These are phyloP conservation scores for Aldrovandia affinis DNA, from an alignment of 2,797 vertebrate species.

Conservation along the genomic window DNA sequence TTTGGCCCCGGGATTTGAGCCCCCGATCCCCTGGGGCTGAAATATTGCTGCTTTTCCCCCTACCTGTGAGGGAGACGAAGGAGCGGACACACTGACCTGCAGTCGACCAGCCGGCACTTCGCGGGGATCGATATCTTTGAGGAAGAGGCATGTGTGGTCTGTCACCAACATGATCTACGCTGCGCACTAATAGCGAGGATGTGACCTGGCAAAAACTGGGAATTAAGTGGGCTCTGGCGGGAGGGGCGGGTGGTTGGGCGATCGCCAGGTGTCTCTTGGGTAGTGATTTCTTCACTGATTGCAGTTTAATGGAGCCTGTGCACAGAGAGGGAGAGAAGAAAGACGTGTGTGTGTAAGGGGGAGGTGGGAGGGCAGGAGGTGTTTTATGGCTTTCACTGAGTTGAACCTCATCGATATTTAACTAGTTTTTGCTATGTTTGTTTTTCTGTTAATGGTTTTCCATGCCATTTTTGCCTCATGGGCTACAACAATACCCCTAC, in stretches of 20 bases:
- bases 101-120: not conserved
- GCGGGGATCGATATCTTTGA: not conserved
- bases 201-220: not conserved
- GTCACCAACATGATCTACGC: not conserved
- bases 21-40: not conserved
- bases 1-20: not conserved
- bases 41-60: not conserved
- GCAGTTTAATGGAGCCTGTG: too few relatives aligned
- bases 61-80: not conserved
- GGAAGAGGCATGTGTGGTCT: not conserved
- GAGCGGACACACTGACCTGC: not conserved
- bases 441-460: too few relatives aligned
- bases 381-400: too few relatives aligned
- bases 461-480: too few relatives aligned
- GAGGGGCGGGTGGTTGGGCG: too few relatives aligned
- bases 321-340: not conserved
- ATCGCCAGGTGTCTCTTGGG: too few relatives aligned
- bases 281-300: too few relatives aligned
- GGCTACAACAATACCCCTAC: too few relatives aligned
- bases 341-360: slow-evolving; percentile 1
- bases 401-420: too few relatives aligned
- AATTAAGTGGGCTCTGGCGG: not conserved
- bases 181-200: not conserved
- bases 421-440: too few relatives aligned
- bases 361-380: slow-evolving; percentile 38